Percentiles rank a stretch among this genome's conserved stretches.
Evolutionary conservation across 2,113 vertebrate genomes (phyloP).

Genomic region (Seriola dumerili): DNA sequence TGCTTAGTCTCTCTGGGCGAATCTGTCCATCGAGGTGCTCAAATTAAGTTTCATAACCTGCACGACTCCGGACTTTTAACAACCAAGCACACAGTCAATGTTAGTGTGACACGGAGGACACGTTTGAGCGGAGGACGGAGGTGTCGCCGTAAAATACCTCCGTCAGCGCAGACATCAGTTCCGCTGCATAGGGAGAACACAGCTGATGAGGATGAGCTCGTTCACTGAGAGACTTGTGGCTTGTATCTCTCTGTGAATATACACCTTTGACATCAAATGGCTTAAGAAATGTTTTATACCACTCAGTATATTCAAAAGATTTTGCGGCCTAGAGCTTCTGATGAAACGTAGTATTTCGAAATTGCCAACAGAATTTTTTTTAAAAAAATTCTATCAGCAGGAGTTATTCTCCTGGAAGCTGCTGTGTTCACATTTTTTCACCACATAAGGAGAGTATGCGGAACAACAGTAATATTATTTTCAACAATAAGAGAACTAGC

Average conservation of each 20-base stretch:
- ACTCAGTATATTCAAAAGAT: too few species aligned
- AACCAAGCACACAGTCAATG: not conserved
- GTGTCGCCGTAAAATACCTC: conserved; percentile 41
- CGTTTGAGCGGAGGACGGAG: conserved; percentile 15
- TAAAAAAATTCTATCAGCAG: too few species aligned
- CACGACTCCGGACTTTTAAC: not conserved
- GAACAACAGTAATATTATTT: too few species aligned
- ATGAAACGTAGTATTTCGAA: too few species aligned
- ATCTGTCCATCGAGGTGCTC: not conserved
- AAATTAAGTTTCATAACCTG: not conserved
- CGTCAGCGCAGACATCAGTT: conserved; percentile 14
- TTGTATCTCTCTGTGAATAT: not conserved
- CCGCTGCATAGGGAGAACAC: not conserved
- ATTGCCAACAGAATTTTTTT: too few species aligned
- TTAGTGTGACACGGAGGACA: not conserved
- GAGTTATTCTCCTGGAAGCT: too few species aligned
- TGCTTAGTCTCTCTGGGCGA: not conserved
- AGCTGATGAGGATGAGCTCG: not conserved
- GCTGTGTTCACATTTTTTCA: too few species aligned
- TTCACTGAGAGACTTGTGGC: too few species aligned
- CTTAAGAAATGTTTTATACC: not conserved
- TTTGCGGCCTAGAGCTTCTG: too few species aligned
- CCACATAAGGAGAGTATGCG: too few species aligned
- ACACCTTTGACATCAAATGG: not conserved
- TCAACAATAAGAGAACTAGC: too few species aligned